phyloP scores from a whole-genome alignment of 2,797 vertebrate species.

The Anguilla pacifica region DNA sequence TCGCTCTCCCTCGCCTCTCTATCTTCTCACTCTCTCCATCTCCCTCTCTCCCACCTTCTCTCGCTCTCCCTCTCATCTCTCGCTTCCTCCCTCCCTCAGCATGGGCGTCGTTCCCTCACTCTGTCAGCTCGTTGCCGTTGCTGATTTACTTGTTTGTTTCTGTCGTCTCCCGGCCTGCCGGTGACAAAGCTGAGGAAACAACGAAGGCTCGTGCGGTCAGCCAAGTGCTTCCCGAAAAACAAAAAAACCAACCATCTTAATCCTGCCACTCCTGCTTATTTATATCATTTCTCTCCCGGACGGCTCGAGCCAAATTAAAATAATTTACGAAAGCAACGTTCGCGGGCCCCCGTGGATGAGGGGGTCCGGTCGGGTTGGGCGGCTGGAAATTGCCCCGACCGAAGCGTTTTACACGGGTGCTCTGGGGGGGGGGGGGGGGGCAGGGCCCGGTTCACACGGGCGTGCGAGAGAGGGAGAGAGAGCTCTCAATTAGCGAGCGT shows the following conservation, averaged over 20 bases:
- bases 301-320: conserved; percentile 1
- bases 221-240: background rate
- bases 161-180: background rate
- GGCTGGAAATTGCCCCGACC: conserved; percentile 15
- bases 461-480: background rate
- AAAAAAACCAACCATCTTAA: background rate
- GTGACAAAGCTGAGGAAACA: conserved; percentile 20
- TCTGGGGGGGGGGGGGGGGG: background rate
- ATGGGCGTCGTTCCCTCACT: background rate
- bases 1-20: background rate
- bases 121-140: conserved; percentile 8
- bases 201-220: background rate
- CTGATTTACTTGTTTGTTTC: conserved; percentile 22
- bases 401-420: background rate
- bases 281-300: background rate
- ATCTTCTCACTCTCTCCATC: background rate
- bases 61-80: background rate
- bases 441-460: background rate
- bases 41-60: background rate
- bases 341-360: background rate
- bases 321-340: conserved; percentile 28
- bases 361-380: background rate
- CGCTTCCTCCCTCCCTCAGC: background rate
- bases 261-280: background rate
- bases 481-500: conserved; percentile 6